Evolutionary conservation across 1,140 invertebrate species (phyloP), one percentile per base, ranked within the genome.

Genomic region (Aleiodes sp.): DNA sequence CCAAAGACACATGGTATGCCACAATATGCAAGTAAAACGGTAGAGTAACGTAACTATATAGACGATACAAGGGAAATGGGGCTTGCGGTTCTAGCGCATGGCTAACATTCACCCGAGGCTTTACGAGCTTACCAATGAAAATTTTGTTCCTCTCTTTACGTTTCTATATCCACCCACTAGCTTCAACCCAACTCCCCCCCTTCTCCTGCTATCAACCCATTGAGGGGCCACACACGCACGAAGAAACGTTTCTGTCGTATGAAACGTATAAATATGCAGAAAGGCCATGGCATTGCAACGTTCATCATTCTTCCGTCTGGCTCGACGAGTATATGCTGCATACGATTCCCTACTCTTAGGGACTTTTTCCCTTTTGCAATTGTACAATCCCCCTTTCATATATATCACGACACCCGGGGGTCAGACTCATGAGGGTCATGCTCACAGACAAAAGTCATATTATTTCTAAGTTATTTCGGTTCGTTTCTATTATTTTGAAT

Each of bases 221-320:
- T 35, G 31, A 10, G 31, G 31, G 21, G 46, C 21, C 21, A 52
- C 46, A n/a, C n/a, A 52, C 46, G 46, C 46, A 52, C 46, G 19
- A 52, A 52, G 33, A 35, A 61, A 61, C 12, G 12, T 61, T 35
- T 63, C 35, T 43, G 21, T 57, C 52, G 12, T 57, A 66, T 57
- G 7, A n/a, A 24, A 2, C 16, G 26, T 66, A 66, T 66, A 66
- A 60, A 67, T 67, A 67, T 67, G 56, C 65, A 60, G n/a, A 46
- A 31, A 56, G 43, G 52, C 46, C 46, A 21, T 66, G 63, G 46
- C 65, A 60, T 60, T 59, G 31, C 33, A 26, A 14, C 8, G 52
- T 67, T 67, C 65, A 66, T 66, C 65, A 67, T 67, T 67, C 26
- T 26, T 39, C 63, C 33, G 56, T 67, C 65, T 67, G 39, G 39